phyloP scores from a whole-genome alignment of 2,797 vertebrate genomes.

The Heterohyrax brucei region DNA sequence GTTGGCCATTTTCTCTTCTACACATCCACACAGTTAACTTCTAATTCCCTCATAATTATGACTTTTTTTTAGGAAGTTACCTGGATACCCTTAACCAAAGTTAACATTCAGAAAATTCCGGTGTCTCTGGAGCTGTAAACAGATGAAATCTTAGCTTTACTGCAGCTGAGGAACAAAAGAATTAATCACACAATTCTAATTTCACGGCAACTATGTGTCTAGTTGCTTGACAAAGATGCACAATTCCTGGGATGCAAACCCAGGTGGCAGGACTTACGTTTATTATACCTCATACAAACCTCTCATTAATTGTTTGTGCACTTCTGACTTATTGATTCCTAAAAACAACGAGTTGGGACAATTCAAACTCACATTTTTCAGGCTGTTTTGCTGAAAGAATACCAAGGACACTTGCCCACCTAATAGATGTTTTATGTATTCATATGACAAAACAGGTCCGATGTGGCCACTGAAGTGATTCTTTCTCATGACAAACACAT shows the following conservation, averaged over 20 bases:
- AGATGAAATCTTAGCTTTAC: neutral
- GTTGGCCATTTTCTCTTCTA: neutral
- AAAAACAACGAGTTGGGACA: neutral
- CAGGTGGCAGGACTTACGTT: neutral
- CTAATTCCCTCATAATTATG: neutral
- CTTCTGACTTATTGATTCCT: neutral
- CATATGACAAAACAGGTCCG: neutral
- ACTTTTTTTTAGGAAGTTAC: neutral
- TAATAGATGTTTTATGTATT: neutral
- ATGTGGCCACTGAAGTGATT: neutral
- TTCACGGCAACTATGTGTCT: neutral
- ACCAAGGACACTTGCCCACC: neutral
- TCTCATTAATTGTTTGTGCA: neutral
- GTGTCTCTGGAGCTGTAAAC: neutral
- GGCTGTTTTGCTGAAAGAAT: neutral
- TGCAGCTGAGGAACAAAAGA: neutral
- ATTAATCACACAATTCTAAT: neutral
- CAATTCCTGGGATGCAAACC: neutral
- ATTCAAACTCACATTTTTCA: neutral
- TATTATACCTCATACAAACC: neutral
- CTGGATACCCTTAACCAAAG: neutral
- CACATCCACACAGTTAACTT: neutral
- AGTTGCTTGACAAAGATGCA: neutral
- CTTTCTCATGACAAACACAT: neutral
- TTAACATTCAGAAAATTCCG: slow-evolving; percentile 10